These are phyloP conservation scores for Dinocampus coccinellae DNA, from an alignment of 2,888 invertebrate species.

Conservation along the genomic window DNA sequence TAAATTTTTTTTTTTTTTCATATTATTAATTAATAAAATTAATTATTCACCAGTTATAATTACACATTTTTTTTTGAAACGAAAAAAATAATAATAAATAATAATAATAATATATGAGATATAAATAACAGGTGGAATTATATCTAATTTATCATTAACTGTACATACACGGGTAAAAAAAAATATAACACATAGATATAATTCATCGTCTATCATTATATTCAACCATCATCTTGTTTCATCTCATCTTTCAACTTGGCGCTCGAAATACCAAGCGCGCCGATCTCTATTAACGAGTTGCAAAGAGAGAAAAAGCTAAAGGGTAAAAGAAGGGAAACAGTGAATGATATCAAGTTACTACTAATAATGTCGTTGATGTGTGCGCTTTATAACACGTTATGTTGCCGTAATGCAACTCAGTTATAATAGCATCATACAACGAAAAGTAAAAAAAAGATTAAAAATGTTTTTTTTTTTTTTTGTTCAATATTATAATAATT, in stretches of 20 bases:
- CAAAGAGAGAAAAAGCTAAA: no score
- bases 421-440: no score
- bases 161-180: background rate
- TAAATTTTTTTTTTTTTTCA: no score
- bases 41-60: no score
- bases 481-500: no score
- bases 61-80: no score
- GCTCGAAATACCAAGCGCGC: constrained; percentile 22
- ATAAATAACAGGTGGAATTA: no score
- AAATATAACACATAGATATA: background rate
- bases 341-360: constrained; percentile 39
- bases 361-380: constrained; percentile 38
- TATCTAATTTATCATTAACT: background rate
- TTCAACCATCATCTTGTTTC: background rate
- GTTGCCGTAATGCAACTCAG: background rate
- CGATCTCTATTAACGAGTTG: constrained; percentile 15
- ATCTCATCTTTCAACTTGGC: constrained; percentile 28
- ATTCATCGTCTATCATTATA: background rate
- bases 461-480: no score
- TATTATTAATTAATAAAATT: no score
- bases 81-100: background rate
- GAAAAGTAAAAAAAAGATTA: no score
- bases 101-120: no score
- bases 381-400: background rate
- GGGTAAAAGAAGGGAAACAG: background rate